Evolutionary conservation across 2,113 vertebrate genomes (phyloP).

Genomic region (Desmodus rotundus): DNA sequence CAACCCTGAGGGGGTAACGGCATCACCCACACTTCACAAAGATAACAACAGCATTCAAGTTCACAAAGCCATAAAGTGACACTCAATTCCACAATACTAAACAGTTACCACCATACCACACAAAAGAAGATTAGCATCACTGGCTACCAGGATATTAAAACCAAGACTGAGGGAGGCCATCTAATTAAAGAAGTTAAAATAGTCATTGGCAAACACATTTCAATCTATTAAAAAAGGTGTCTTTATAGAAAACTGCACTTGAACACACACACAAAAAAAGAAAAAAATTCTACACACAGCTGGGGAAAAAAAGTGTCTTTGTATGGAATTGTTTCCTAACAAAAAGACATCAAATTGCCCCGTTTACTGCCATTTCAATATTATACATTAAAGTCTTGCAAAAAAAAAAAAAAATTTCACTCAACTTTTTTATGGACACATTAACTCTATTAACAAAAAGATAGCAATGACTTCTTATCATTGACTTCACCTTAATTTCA

Average conservation of each 20-base stretch:
- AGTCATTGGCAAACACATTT: background rate
- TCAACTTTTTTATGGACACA: background rate
- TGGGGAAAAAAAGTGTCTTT: background rate
- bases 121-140: background rate
- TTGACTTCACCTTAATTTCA: conserved; percentile 92
- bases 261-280: no score
- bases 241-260: no score
- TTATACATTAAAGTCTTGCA: background rate
- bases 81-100: background rate
- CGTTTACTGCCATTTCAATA: background rate
- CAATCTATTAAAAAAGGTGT: background rate
- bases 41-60: background rate
- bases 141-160: background rate
- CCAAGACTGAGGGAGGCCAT: background rate
- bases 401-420: background rate
- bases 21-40: background rate
- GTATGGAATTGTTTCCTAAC: background rate
- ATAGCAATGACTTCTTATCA: background rate
- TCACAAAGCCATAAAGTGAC: background rate
- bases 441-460: conserved; percentile 10
- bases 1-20: background rate
- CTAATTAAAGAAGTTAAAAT: background rate
- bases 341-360: background rate
- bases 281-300: no score
- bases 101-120: background rate